phyloP scores from a whole-genome alignment of 2,113 vertebrate genomes.

The Hypanus sabinus region DNA sequence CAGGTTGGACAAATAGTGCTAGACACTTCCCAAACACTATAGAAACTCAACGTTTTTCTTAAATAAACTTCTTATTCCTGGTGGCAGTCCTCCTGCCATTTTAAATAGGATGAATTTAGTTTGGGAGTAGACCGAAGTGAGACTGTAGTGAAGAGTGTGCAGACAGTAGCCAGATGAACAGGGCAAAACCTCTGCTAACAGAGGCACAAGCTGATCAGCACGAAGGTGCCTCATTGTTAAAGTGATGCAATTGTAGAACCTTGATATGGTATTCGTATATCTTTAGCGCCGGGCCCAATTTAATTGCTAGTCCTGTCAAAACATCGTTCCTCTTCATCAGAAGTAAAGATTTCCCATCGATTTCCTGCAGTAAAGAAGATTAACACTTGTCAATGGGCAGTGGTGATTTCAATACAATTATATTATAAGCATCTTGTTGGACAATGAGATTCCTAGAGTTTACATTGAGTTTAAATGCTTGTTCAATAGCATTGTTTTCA shows the following conservation, averaged over 20 bases:
- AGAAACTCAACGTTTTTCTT: neutral
- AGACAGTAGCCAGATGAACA: neutral
- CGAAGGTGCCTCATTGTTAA: conserved; percentile 67
- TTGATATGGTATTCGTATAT: conserved; percentile 81
- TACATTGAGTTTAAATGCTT: neutral
- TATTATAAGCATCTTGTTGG: neutral
- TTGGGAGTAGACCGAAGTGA: conserved; percentile 1
- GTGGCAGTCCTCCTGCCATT: neutral
- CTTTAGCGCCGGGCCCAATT: conserved; percentile 76
- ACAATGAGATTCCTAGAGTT: neutral
- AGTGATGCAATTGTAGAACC: conserved; percentile 75
- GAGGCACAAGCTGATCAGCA: conserved; percentile 47
- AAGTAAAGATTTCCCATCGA: conserved; percentile 78
- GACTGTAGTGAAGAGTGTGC: neutral
- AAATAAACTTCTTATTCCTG: conserved; percentile 10
- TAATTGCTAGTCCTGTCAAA: conserved; percentile 76
- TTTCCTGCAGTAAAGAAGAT: conserved; percentile 59
- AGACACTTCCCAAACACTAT: neutral
- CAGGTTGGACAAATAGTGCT: neutral
- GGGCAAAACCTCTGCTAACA: neutral
- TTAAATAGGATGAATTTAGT: neutral
- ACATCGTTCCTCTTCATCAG: conserved; percentile 82
- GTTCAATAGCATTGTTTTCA: too few species aligned
- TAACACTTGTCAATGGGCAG: neutral
- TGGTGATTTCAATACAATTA: neutral